These are phyloP conservation scores for Chymomyza costata DNA, from an alignment of 1,140 invertebrate species.

Conservation along the genomic window DNA sequence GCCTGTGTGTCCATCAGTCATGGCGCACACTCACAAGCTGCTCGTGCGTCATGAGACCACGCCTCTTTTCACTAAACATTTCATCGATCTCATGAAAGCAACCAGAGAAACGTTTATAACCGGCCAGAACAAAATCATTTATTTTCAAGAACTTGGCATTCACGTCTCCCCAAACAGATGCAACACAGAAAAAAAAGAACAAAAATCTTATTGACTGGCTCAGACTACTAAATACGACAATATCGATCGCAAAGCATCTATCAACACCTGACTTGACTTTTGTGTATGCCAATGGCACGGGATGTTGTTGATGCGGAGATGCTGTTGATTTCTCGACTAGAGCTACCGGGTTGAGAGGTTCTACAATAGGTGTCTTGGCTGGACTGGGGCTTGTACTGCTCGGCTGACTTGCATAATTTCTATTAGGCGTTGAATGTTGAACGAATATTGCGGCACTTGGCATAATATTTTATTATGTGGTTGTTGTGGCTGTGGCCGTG, in stretches of 20 bases:
- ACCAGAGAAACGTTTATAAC: conserved; percentile 25
- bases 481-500: conserved; percentile 28
- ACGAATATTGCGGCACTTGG: conserved; percentile 63
- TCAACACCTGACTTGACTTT: conserved; percentile 18
- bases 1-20: conserved; percentile 24
- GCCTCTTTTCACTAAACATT: conserved; percentile 64
- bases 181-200: too few species aligned
- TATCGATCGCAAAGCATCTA: conserved; percentile 44
- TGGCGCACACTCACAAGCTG: conserved; percentile 62
- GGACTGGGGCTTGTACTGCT: conserved; percentile 2
- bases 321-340: conserved; percentile 6
- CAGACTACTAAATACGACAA: conserved; percentile 16
- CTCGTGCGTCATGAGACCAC: conserved; percentile 40
- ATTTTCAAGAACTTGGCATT: conserved; percentile 47
- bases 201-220: conserved; percentile 7
- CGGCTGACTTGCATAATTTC: conserved; percentile 69
- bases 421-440: conserved; percentile 47
- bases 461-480: conserved; percentile 53
- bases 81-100: conserved; percentile 61
- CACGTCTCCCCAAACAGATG: conserved; percentile 37
- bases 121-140: conserved; percentile 53
- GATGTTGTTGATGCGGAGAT: background rate
- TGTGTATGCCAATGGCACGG: conserved; percentile 12
- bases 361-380: conserved; percentile 20
- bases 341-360: conserved; percentile 52